Evolutionary conservation across 1,140 invertebrate species (phyloP).

Genomic region (Zaprionus ornatus): DNA sequence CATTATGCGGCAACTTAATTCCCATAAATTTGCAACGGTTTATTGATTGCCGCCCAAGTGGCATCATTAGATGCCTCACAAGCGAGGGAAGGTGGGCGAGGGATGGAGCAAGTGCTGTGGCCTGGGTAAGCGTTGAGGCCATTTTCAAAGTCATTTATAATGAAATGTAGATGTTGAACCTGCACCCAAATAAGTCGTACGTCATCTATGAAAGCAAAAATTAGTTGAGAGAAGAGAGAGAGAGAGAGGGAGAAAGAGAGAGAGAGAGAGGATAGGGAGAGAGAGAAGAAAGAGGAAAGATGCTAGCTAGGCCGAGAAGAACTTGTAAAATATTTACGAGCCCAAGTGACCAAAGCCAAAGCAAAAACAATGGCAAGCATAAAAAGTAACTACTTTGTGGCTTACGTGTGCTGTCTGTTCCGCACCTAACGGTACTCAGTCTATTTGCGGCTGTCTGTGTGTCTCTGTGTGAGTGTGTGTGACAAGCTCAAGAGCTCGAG

Average conservation of each 20-base stretch:
- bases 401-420: conserved; percentile 56
- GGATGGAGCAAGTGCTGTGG: background rate
- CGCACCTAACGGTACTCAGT: background rate
- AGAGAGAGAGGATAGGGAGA: background rate
- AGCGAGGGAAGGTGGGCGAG: too few relatives aligned
- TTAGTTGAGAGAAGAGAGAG: conserved; percentile 49
- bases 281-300: background rate
- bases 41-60: conserved; percentile 49
- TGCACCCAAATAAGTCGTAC: conserved; percentile 50
- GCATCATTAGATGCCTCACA: conserved; percentile 52
- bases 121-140: conserved; percentile 40
- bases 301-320: conserved; percentile 21
- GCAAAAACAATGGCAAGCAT: conserved; percentile 58
- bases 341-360: conserved; percentile 55
- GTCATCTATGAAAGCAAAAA: conserved; percentile 70
- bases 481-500: conserved; percentile 33
- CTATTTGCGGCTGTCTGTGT: conserved; percentile 4
- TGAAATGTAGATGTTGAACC: conserved; percentile 74
- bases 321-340: conserved; percentile 82
- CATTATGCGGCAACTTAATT: conserved; percentile 50
- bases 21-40: conserved; percentile 48
- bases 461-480: conserved; percentile 21
- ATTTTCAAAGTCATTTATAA: conserved; percentile 79
- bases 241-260: background rate
- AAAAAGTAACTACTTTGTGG: conserved; percentile 82